phyloP scores from a whole-genome alignment of 2,888 invertebrate species.

The Agonopterix heracliana region DNA sequence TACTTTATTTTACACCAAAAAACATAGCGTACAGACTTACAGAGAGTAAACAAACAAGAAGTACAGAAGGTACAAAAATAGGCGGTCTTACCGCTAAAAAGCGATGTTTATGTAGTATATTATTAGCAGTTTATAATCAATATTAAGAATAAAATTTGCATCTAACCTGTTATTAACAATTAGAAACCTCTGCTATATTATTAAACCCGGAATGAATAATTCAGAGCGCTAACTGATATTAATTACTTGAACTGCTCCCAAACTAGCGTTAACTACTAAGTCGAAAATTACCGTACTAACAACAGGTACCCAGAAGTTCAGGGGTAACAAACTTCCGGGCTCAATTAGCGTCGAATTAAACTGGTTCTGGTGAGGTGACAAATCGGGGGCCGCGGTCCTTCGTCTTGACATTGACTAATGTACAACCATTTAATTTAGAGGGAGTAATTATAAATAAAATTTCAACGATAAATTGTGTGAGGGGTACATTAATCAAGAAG shows the following conservation, averaged over 20 bases:
- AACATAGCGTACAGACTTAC: no score
- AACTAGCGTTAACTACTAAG: constrained; percentile 42
- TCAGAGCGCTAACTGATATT: constrained; percentile 39
- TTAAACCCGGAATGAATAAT: constrained; percentile 35
- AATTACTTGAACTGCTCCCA: constrained; percentile 38
- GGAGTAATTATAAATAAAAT: constrained; percentile 76
- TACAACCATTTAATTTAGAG: constrained; percentile 68
- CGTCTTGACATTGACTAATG: constrained; percentile 70
- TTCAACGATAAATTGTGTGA: constrained; percentile 69
- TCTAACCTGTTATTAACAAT: background rate
- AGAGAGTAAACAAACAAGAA: no score
- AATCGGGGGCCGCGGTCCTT: constrained; percentile 66
- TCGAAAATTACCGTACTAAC: constrained; percentile 54
- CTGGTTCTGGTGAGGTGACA: constrained; percentile 64
- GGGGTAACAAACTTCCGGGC: constrained; percentile 56
- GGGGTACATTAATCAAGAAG: constrained; percentile 76
- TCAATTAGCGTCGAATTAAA: constrained; percentile 72
- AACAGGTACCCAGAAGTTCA: constrained; percentile 49
- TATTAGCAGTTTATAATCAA: no score
- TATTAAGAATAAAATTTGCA: background rate
- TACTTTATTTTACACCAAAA: no score
- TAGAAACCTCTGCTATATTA: background rate
- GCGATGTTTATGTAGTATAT: no score
- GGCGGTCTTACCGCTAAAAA: no score
- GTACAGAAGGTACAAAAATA: no score